These are phyloP conservation scores for Mesocricetus auratus DNA, from an alignment of 2,113 vertebrate species.

Conservation along the genomic window DNA sequence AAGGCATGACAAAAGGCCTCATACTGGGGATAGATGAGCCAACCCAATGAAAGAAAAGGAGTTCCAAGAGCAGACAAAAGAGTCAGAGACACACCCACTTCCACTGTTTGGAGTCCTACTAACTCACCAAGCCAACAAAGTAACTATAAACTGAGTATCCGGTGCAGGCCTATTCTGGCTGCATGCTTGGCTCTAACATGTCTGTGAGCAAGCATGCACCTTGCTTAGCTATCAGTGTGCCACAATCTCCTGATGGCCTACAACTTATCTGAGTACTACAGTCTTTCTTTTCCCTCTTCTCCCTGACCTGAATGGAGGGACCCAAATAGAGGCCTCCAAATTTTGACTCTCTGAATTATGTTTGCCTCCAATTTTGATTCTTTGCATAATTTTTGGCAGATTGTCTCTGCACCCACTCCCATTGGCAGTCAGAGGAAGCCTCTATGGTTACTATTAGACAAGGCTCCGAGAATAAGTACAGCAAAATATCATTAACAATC, in stretches of 20 bases:
- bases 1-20: neutral
- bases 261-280: neutral
- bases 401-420: neutral
- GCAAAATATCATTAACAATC: neutral
- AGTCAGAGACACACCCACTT: neutral
- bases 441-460: neutral
- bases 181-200: neutral
- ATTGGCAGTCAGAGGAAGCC: neutral
- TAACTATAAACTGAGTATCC: fast-evolving
- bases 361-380: neutral
- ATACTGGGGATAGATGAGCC: neutral
- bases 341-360: too few relatives aligned
- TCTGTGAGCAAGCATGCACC: neutral
- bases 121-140: neutral
- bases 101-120: neutral
- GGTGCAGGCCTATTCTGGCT: neutral
- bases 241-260: neutral
- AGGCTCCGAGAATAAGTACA: neutral
- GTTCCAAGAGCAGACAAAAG: neutral
- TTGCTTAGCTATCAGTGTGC: neutral
- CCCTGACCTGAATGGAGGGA: neutral
- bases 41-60: neutral
- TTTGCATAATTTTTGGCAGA: neutral
- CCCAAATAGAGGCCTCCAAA: neutral
- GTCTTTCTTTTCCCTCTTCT: neutral